phyloP scores from a whole-genome alignment of 2,113 vertebrate species.

The Xyrauchen texanus region DNA sequence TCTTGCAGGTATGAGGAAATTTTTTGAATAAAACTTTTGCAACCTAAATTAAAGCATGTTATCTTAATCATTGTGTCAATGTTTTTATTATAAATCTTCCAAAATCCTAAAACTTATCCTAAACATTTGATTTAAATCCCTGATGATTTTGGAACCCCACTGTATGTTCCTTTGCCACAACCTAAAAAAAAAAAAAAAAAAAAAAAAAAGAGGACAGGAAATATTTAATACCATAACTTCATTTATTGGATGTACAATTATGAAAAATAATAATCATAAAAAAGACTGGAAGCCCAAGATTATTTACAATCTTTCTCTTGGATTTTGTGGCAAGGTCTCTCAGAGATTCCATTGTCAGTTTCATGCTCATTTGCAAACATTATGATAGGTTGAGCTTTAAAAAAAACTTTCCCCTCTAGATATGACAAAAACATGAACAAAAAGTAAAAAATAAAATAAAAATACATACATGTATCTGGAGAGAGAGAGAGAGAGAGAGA shows the following conservation, averaged over 20 bases:
- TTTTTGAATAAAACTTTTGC: conserved; percentile 46
- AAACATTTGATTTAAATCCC: too few relatives aligned
- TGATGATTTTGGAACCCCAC: neutral
- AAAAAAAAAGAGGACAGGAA: neutral
- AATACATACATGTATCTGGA: conserved; percentile 77
- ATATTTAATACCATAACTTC: conserved; percentile 58
- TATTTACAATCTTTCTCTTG: conserved; percentile 84
- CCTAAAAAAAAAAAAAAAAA: too few relatives aligned
- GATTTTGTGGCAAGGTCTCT: conserved; percentile 82
- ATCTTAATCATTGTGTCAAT: neutral
- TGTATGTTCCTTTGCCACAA: neutral
- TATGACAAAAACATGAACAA: conserved; percentile 67
- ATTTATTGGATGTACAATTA: conserved; percentile 96
- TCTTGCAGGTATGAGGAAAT: neutral
- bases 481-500: too few relatives aligned
- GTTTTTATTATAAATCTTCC: too few relatives aligned
- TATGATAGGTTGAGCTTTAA: conserved; percentile 80
- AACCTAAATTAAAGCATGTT: neutral
- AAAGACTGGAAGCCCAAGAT: conserved; percentile 92
- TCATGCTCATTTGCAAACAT: conserved; percentile 77
- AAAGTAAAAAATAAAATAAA: conserved; percentile 58
- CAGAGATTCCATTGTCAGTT: conserved; percentile 67
- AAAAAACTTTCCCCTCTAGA: conserved; percentile 74
- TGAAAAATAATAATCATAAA: conserved; percentile 88
- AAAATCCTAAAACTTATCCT: too few relatives aligned